Conservation (phyloP, 2,888 invertebrate species). For the Oxytorus armatus region DNA sequence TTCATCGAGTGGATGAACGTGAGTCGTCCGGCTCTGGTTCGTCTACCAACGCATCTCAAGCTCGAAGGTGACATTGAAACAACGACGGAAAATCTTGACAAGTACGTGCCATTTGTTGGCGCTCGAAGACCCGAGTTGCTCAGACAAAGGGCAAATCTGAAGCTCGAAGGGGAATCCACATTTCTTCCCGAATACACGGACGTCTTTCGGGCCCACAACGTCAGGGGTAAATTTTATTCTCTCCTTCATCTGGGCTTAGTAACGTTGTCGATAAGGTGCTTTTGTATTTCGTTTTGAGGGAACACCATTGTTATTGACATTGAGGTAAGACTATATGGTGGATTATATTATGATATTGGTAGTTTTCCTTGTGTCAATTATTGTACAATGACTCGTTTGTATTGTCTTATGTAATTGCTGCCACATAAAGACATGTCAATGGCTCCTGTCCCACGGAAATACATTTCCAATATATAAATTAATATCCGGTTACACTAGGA, state of each 20-base stretch:
- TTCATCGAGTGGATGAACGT: slow-evolving; percentile 81
- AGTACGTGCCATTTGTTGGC: slow-evolving; percentile 84
- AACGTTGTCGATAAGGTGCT: no score
- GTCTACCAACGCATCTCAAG: slow-evolving; percentile 84
- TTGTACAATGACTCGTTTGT: no score
- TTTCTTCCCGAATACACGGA: slow-evolving; percentile 84
- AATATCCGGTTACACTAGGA: no score
- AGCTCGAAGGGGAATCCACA: slow-evolving; percentile 85
- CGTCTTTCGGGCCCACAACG: slow-evolving; percentile 79
- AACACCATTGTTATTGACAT: no score
- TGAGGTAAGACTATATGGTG: no score
- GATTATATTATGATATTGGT: no score
- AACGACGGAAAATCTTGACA: slow-evolving; percentile 84
- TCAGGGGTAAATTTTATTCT: slow-evolving; percentile 71
- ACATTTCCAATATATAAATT: no score
- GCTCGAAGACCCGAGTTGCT: slow-evolving; percentile 83
- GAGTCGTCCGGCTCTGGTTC: slow-evolving; percentile 83
- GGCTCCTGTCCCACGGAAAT: no score
- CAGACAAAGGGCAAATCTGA: slow-evolving; percentile 84
- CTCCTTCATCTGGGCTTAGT: neutral
- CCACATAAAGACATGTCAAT: no score
- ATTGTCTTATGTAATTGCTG: no score
- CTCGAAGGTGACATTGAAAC: slow-evolving; percentile 85
- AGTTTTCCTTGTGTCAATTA: no score
- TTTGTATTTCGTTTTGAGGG: neutral